Conservation (phyloP, 2,888 invertebrate species). For the Ptychoptera contaminata region DNA sequence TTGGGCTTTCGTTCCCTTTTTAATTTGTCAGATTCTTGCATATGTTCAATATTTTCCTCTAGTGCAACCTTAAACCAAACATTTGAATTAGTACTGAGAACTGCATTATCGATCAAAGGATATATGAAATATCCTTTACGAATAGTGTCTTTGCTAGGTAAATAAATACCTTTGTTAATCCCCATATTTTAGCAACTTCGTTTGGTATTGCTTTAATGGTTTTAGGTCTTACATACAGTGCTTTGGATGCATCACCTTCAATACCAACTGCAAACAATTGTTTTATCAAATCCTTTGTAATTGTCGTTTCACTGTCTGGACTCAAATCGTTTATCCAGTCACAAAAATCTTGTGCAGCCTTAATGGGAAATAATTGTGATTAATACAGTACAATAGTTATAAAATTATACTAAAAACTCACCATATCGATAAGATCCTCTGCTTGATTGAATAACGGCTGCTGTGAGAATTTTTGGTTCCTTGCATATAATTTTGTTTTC, state of each 20-base stretch:
- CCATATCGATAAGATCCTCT: conserved; percentile 27
- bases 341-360: conserved; percentile 21
- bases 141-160: not conserved
- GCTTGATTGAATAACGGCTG: conserved; percentile 27
- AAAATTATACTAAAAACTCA: conserved; percentile 11
- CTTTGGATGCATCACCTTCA: conserved; percentile 16
- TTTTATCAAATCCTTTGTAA: conserved; percentile 25
- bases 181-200: conserved; percentile 25
- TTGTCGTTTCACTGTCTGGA: conserved; percentile 18
- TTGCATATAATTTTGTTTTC: conserved; percentile 24
- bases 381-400: not conserved
- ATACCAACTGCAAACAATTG: conserved; percentile 25
- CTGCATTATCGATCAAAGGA: not conserved
- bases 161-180: conserved; percentile 21
- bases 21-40: conserved; percentile 15
- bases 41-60: conserved; percentile 24
- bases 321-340: conserved; percentile 26
- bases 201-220: conserved; percentile 26
- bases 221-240: conserved; percentile 25
- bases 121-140: no score
- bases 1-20: conserved; percentile 11
- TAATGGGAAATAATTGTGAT: not conserved
- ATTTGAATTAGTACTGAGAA: no score
- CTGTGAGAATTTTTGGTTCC: conserved; percentile 17
- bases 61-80: conserved; percentile 13